Conservation (phyloP, 2,113 vertebrate genomes). For the Marcusenius ussheri region DNA sequence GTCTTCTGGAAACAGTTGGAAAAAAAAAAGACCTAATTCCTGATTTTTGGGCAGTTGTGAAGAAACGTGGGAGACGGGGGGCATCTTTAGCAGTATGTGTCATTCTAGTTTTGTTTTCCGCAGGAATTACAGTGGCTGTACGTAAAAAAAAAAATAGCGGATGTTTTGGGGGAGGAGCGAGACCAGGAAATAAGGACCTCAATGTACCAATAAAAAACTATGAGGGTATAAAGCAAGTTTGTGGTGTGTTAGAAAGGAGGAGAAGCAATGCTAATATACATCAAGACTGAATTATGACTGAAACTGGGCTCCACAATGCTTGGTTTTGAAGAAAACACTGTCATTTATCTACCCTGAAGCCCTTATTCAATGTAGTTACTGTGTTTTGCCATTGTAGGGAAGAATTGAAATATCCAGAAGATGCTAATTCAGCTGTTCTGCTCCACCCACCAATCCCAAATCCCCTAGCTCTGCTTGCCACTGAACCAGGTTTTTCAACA, state of each 20-base stretch:
- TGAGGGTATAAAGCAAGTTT: background rate
- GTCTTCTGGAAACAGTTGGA: background rate
- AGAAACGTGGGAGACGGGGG: background rate
- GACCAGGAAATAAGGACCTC: background rate
- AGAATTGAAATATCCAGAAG: background rate
- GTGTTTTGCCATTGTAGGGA: background rate
- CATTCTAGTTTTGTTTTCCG: background rate
- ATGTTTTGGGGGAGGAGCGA: background rate
- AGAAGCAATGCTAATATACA: background rate
- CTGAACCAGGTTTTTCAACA: background rate
- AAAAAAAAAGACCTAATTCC: background rate
- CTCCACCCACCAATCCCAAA: background rate
- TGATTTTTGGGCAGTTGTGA: background rate
- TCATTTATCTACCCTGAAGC: background rate
- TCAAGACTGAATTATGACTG: background rate
- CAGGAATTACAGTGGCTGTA: background rate
- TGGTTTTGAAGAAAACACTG: background rate
- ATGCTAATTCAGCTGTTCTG: background rate
- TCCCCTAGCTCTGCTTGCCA: background rate
- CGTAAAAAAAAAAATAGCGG: background rate
- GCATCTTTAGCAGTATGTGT: background rate
- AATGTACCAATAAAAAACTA: background rate
- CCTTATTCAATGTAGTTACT: background rate
- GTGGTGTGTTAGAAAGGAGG: background rate
- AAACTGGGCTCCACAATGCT: background rate